Evolutionary conservation across 2,888 invertebrate genomes (phyloP).

Genomic region (Gibbula magus): DNA sequence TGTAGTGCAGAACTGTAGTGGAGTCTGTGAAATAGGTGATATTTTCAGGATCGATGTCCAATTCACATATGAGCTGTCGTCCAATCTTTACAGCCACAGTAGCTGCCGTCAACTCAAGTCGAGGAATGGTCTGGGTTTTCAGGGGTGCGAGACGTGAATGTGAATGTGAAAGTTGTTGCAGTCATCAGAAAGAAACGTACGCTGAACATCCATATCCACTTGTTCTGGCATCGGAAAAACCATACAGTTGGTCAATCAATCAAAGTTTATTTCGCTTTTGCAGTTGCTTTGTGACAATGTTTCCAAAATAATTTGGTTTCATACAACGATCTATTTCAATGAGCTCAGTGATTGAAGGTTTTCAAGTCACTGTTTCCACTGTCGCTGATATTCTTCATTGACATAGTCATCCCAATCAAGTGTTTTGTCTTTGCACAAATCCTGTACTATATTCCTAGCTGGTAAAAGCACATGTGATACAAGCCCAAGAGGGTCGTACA

Average conservation of each 20-base stretch:
- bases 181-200: neutral
- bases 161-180: neutral
- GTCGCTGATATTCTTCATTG: neutral
- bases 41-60: neutral
- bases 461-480: neutral
- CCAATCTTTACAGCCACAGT: neutral
- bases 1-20: neutral
- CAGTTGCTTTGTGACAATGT: neutral
- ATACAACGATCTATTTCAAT: neutral
- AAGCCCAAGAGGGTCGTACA: conserved; percentile 12
- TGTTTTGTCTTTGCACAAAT: neutral
- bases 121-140: neutral
- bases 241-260: no score
- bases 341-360: neutral
- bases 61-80: neutral
- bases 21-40: neutral
- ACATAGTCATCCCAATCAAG: conserved; percentile 18
- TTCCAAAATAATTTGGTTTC: neutral
- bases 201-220: neutral
- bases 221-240: neutral
- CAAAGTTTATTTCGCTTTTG: no score
- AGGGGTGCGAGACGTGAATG: neutral
- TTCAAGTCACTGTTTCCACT: neutral
- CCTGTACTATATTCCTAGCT: neutral
- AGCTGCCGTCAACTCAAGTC: neutral